These are phyloP conservation scores for Melanotaenia maccullochi DNA, from an alignment of 2,797 vertebrate genomes.

Conservation along the genomic window DNA sequence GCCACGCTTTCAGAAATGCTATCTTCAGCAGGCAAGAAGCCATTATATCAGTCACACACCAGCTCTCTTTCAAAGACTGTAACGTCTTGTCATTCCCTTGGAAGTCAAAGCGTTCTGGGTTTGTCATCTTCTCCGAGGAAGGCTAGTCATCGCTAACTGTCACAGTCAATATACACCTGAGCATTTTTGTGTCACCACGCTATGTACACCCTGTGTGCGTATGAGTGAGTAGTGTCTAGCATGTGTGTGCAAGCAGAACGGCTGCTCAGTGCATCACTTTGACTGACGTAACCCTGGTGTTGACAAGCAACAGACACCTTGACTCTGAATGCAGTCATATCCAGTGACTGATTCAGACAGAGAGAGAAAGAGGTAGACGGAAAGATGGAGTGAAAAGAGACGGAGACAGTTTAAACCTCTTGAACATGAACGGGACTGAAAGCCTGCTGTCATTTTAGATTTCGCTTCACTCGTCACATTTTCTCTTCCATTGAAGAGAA, in stretches of 20 bases:
- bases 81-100: slow-evolving; percentile 73
- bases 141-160: slow-evolving; percentile 81
- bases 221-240: slow-evolving; percentile 74
- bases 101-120: slow-evolving; percentile 75
- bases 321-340: slow-evolving; percentile 80
- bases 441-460: slow-evolving; percentile 80
- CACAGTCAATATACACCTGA: slow-evolving; percentile 81
- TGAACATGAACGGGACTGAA: slow-evolving; percentile 81
- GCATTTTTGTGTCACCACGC: slow-evolving; percentile 74
- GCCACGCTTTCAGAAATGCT: slow-evolving; percentile 57
- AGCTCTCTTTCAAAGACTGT: slow-evolving; percentile 71
- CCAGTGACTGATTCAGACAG: slow-evolving; percentile 82
- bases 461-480: slow-evolving; percentile 80
- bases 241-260: slow-evolving; percentile 88
- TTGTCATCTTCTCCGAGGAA: slow-evolving; percentile 78
- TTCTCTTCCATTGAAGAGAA: slow-evolving; percentile 76
- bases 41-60: slow-evolving; percentile 77
- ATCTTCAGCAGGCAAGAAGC: slow-evolving; percentile 65
- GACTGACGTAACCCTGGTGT: slow-evolving; percentile 82
- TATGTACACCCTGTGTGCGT: slow-evolving; percentile 58
- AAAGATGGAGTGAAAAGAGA: slow-evolving; percentile 75
- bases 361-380: slow-evolving; percentile 72
- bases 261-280: slow-evolving; percentile 76
- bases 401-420: slow-evolving; percentile 79
- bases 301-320: slow-evolving; percentile 84